phyloP scores from a whole-genome alignment of 2,888 invertebrate genomes.

The Agrenia bidenticulata region DNA sequence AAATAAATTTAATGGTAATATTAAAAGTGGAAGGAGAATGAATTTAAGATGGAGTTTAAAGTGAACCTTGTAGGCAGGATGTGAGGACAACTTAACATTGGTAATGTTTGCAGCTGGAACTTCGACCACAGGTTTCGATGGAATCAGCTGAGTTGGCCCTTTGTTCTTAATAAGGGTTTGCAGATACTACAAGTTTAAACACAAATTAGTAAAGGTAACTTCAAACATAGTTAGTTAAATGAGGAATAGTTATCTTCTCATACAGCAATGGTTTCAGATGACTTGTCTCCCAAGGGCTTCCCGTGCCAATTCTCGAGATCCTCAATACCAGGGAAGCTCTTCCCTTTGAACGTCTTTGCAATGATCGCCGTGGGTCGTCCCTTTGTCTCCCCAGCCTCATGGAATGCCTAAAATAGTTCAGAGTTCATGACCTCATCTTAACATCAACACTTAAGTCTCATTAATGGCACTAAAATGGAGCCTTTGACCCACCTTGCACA shows the following conservation, averaged over 20 bases:
- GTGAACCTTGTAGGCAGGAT: constrained; percentile 73
- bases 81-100: constrained; percentile 70
- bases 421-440: constrained; percentile 1
- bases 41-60: too few relatives aligned
- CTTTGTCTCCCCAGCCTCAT: constrained; percentile 71
- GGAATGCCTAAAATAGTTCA: constrained; percentile 65
- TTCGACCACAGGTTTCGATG: constrained; percentile 67
- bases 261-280: constrained; percentile 67
- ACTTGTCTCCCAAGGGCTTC: constrained; percentile 85
- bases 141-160: constrained; percentile 64
- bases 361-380: constrained; percentile 89
- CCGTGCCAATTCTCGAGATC: constrained; percentile 97
- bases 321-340: constrained; percentile 84
- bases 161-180: constrained; percentile 68
- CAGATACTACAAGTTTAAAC: constrained; percentile 61
- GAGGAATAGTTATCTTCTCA: constrained; percentile 15
- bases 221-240: constrained; percentile 1
- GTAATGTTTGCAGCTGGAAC: constrained; percentile 74
- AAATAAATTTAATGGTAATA: too few relatives aligned
- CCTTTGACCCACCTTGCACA: constrained; percentile 66
- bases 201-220: constrained; percentile 19
- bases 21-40: too few relatives aligned
- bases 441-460: not conserved
- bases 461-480: not conserved
- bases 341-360: constrained; percentile 95